Base-by-base conservation (phyloP, 2,113 vertebrate genomes). In the Sinocyclocheilus grahami region DNA sequence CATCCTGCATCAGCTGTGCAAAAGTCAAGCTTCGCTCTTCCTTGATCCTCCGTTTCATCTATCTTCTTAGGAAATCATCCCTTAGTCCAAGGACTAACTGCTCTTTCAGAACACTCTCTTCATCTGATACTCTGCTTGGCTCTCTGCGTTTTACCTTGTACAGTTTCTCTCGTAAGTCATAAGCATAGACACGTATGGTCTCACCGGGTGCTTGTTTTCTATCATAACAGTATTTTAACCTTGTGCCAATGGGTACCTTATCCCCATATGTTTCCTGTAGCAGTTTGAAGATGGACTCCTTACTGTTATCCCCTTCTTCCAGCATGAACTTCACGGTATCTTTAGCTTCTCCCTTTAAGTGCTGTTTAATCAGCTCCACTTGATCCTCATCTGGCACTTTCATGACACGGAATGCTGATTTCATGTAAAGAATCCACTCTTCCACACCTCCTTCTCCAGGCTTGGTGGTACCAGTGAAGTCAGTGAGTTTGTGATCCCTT, bases 41-140 rank as follows among this genome's bases (percentile, higher is more conserved):
- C 11, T 85, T 78, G 0, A 85, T 3, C 2, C 27, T 65, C 1
- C 16, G 30, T 48, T 85, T 78, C 75, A 85, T 78, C 30, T 69
- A 62, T 33, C 13, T 55, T 7, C 71, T n/a, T 6, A 85, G 11
- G 5, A 30, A 76, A 39, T 76, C 58, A 77, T 77, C 30, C 11
- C 33, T 63, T n/a, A 85, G 22, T 8, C 76, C 60, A 3, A 78
- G 46, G 13, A 55, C 84, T 11, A 85, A n/a, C 27, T 77, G 72
- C n/a, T 85, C 72, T 20, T 85, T 79, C 2, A 58, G 11, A 22
- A 85, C 76, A 67, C 37, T 8, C 24, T 85, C 76, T 37, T 62
- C 60, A 67, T 85, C 75, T 53, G 75, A 1, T 16, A 78, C 84
- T 30, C 46, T 3, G 0, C 18, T 20, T 2, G 65, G n/a, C 24